Base-by-base conservation (phyloP, 1,140 invertebrate genomes). In the Anoplolepis gracilipes region DNA sequence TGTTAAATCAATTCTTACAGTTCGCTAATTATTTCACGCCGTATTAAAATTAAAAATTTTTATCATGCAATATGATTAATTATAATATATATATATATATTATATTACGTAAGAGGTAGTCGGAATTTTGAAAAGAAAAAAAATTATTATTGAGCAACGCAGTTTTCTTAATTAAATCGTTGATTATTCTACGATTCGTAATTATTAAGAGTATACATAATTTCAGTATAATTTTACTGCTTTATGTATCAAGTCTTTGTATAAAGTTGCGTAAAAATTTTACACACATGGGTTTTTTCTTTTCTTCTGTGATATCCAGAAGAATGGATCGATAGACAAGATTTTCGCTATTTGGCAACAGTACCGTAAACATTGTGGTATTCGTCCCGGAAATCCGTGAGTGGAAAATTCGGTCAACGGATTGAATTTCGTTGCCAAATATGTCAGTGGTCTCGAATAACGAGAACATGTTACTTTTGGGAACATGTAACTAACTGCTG, bases 371-470 rank as follows among this genome's bases (percentile, higher is more conserved):
- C 78, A 82, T 73, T 82, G 78, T 82, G 53, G 53, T 72, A 82
- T 73, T 82, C 78, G 55, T 46, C 46, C 36, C 30, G 78, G 36
- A 82, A 82, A 82, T 82, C 67, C 78, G 67, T 73, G 78, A 73
- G 78, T 82, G 28, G 67, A 82, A 82, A 82, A 82, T 72, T 73
- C 78, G 78, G 78, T 82, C 78, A 82, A 53, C 67, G 67, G 53
- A 82, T 82, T 82, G 67, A 42, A 82, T 82, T 59, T 82, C 78
- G 67, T 82, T 82, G 78, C 78, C 78, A 82, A 82, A 82, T 82
- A 72, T 82, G 78, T 82, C 78, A 82, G 78, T 59, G 42, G 25
- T 82, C 67, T 59, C 39, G 53, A 25, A 59, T 81, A 81, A 81
- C 65, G 49, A 42, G 39, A 42, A 13, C 39, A 3, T 10, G 39